A percentile compares a stretch with the other conserved stretches of the same genome.
Evolutionary conservation across 2,113 vertebrate species (phyloP).

Genomic region (Periophthalmodon schlosseri): DNA sequence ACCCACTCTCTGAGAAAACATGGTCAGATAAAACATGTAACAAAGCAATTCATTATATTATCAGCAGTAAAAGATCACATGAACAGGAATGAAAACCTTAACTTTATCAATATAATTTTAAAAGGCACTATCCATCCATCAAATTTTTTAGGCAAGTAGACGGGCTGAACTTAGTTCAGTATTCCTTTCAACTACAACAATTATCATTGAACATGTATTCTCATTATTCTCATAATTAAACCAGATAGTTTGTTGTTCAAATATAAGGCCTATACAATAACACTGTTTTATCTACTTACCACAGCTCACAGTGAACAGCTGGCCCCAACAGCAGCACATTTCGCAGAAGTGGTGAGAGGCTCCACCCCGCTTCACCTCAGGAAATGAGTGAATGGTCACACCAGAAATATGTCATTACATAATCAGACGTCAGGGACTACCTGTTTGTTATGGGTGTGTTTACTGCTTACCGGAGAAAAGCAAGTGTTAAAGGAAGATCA

Average conservation of each 20-base stretch:
- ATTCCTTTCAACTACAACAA: neutral
- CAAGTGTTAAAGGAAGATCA: neutral
- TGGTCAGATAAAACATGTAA: constrained; percentile 1
- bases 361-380: constrained; percentile 29
- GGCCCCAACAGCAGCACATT: neutral
- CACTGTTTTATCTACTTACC: constrained; percentile 32
- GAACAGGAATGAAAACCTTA: neutral
- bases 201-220: neutral
- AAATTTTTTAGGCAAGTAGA: neutral
- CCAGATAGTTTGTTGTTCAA: neutral
- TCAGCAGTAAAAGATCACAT: neutral
- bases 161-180: neutral
- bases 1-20: neutral
- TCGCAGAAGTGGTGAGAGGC: constrained; percentile 10
- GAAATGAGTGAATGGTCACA: neutral
- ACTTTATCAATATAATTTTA: neutral
- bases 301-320: neutral
- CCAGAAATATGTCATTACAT: neutral
- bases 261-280: neutral
- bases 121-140: neutral
- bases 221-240: neutral
- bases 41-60: neutral
- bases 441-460: neutral
- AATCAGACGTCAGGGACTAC: neutral
- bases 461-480: neutral